phyloP scores from a whole-genome alignment of 1,140 invertebrate genomes.

The Cryptotermes secundus region DNA sequence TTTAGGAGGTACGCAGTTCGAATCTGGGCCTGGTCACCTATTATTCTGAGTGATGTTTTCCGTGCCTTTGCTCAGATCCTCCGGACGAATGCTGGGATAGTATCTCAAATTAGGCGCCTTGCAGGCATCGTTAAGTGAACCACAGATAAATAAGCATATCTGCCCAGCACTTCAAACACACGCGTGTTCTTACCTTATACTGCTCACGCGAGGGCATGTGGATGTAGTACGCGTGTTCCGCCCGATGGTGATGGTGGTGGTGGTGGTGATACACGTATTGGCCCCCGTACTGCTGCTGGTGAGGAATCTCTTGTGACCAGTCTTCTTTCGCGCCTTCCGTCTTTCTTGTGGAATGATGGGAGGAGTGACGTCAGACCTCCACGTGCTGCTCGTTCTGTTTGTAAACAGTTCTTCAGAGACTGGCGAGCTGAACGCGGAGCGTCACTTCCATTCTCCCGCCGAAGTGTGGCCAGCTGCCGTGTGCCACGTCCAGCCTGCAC shows the following conservation, averaged over 20 bases:
- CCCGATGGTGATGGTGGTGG: not conserved
- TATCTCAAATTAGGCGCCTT: too few relatives aligned
- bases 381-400: not conserved
- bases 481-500: not conserved
- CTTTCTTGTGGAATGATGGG: not conserved
- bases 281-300: not conserved
- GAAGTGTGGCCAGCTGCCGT: too few relatives aligned
- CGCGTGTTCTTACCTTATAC: not conserved
- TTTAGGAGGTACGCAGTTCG: too few relatives aligned
- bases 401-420: not conserved
- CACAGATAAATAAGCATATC: too few relatives aligned
- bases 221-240: not conserved
- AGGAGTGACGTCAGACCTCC: conserved; percentile 3
- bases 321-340: not conserved
- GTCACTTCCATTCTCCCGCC: not conserved
- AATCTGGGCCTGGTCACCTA: too few relatives aligned
- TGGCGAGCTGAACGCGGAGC: not conserved
- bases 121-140: too few relatives aligned
- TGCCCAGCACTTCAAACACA: too few relatives aligned
- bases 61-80: too few relatives aligned
- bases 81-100: too few relatives aligned
- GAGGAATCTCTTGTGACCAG: not conserved
- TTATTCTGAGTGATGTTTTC: too few relatives aligned
- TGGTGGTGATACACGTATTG: not conserved
- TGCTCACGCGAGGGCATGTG: not conserved